A percentile compares a stretch with the other conserved stretches of the same genome.
phyloP scores from a whole-genome alignment of 2,888 invertebrate genomes.

The Polyploca ridens region DNA sequence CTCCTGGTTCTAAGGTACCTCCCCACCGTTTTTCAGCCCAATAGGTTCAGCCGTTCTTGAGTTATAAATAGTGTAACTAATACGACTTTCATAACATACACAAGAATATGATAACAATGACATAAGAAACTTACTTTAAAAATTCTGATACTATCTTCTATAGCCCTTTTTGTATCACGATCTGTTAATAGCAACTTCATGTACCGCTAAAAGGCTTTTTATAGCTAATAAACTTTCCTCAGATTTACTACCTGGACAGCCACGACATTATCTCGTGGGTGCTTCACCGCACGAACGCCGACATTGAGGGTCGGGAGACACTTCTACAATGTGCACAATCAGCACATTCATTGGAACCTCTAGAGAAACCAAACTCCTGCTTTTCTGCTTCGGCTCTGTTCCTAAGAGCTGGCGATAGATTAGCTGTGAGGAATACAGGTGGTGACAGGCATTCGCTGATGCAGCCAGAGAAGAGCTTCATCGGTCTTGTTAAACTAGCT shows the following conservation, averaged over 20 bases:
- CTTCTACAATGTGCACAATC: conserved; percentile 90
- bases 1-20: no score
- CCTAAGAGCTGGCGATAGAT: conserved; percentile 86
- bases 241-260: conserved; percentile 92
- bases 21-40: no score
- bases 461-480: conserved; percentile 91
- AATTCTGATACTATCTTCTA: no score
- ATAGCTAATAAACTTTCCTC: conserved; percentile 32
- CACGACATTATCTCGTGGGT: conserved; percentile 91
- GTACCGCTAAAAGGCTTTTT: conserved; percentile 29
- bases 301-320: conserved; percentile 82
- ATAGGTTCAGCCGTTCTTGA: no score
- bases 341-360: conserved; percentile 80
- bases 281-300: conserved; percentile 84
- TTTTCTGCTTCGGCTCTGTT: conserved; percentile 88
- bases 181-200: conserved; percentile 13
- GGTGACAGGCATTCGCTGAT: conserved; percentile 88
- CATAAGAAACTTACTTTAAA: no score
- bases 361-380: conserved; percentile 89
- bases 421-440: conserved; percentile 89
- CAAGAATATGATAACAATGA: no score
- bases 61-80: no score
- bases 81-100: no score
- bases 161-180: not conserved
- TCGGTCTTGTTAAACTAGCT: conserved; percentile 91